phyloP scores from a whole-genome alignment of 2,113 vertebrate genomes.

The Speoplatyrhinus poulsoni region DNA sequence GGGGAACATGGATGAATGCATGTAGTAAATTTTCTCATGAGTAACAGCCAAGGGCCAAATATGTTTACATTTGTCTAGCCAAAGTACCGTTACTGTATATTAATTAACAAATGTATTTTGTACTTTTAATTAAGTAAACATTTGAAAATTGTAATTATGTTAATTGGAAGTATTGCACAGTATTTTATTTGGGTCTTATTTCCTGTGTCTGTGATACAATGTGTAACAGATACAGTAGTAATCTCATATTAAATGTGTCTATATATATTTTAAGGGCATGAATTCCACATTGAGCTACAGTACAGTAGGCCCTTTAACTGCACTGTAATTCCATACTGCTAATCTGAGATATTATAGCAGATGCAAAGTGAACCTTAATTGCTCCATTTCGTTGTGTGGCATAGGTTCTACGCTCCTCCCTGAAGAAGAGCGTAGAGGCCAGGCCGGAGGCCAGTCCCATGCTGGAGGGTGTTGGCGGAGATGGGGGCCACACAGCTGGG shows the following conservation, averaged over 20 bases:
- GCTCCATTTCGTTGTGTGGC: slow-evolving; percentile 6
- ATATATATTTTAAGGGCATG: too few species aligned
- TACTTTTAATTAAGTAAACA: too few species aligned
- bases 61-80: not conserved
- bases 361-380: not conserved
- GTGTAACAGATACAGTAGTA: too few species aligned
- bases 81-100: too few species aligned
- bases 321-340: slow-evolving; percentile 1
- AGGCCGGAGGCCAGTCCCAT: slow-evolving; percentile 72
- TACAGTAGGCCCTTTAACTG: not conserved
- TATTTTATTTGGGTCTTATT: too few species aligned
- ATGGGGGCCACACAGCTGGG: slow-evolving; percentile 22
- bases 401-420: slow-evolving; percentile 77
- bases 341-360: not conserved
- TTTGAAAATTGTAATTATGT: too few species aligned
- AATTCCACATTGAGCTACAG: not conserved
- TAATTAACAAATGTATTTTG: too few species aligned
- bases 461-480: slow-evolving; percentile 50
- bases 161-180: too few species aligned
- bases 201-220: too few species aligned
- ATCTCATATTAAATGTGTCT: too few species aligned
- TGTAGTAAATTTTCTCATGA: not conserved
- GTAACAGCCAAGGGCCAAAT: not conserved
- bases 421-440: slow-evolving; percentile 81
- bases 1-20: not conserved